Percentiles rank a stretch among this genome's conserved stretches.
Evolutionary conservation across 2,888 invertebrate genomes (phyloP).

Genomic region (Ormyrus pomaceus): DNA sequence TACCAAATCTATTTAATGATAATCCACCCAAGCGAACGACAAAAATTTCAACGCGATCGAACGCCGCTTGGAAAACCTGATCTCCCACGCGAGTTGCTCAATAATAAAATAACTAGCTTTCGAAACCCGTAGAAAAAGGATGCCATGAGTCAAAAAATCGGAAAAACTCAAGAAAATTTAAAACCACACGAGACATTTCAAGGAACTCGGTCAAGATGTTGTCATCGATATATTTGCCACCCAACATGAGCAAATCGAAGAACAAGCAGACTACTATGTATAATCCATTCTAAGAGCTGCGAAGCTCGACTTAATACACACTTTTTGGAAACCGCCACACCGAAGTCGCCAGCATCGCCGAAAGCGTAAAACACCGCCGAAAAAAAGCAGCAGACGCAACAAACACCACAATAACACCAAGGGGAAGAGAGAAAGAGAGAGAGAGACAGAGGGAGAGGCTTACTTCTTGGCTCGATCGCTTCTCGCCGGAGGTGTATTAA

Average conservation of each 20-base stretch:
- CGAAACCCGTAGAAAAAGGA: constrained; percentile 34
- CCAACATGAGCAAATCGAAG: too few species aligned
- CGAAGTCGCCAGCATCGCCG: neutral
- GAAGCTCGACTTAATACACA: too few species aligned
- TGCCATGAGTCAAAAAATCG: neutral
- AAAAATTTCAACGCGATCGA: neutral
- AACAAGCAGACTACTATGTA: too few species aligned
- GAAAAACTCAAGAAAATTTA: neutral
- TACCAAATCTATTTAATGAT: constrained; percentile 30
- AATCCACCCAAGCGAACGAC: constrained; percentile 63
- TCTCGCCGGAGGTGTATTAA: neutral
- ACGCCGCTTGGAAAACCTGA: constrained; percentile 61
- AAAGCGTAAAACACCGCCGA: constrained; percentile 4
- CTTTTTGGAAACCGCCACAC: too few species aligned
- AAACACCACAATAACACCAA: neutral
- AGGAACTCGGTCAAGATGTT: neutral
- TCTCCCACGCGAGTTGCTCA: constrained; percentile 65
- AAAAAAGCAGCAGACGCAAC: neutral
- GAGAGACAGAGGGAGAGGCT: neutral
- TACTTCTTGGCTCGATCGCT: neutral
- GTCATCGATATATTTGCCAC: constrained; percentile 28
- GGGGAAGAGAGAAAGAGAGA: neutral
- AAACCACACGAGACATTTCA: neutral
- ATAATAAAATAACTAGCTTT: constrained; percentile 49
- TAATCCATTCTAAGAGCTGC: neutral